phyloP scores from a whole-genome alignment of 2,797 vertebrate species.

The Parauchenoglanis ngamensis region DNA sequence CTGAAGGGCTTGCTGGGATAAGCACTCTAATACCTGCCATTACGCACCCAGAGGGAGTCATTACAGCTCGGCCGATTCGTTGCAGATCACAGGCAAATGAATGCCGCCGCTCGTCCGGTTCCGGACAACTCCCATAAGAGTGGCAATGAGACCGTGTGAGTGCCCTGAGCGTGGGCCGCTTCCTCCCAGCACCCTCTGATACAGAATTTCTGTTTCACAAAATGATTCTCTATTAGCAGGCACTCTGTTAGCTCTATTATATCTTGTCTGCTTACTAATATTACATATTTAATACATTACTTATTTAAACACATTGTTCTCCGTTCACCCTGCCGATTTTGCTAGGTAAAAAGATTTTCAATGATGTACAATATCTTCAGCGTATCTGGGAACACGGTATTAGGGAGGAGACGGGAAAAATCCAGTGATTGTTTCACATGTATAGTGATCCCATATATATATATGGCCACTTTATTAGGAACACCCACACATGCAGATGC shows the following conservation, averaged over 20 bases:
- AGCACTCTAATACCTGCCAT: constrained; percentile 64
- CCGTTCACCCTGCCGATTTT: neutral
- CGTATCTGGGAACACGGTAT: neutral
- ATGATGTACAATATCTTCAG: neutral
- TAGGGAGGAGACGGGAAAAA: neutral
- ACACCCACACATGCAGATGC: neutral
- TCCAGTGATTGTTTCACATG: neutral
- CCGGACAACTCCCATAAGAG: constrained; percentile 58
- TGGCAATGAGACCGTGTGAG: constrained; percentile 39
- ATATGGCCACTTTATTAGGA: neutral
- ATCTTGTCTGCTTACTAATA: neutral
- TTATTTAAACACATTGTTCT: neutral
- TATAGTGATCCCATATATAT: neutral
- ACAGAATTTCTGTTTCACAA: neutral
- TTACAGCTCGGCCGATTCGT: constrained; percentile 60
- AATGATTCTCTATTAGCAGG: neutral
- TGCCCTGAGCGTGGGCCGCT: constrained; percentile 15
- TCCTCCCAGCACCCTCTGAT: constrained; percentile 13
- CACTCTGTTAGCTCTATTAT: too few relatives aligned
- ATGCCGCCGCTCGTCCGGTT: constrained; percentile 58
- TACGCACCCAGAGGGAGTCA: constrained; percentile 61
- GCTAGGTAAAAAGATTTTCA: neutral
- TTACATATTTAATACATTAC: too few relatives aligned
- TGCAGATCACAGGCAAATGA: constrained; percentile 62
- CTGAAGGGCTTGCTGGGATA: constrained; percentile 58